A percentile compares a stretch with the other conserved stretches of the same genome.
Evolutionary conservation across 2,797 vertebrate genomes (phyloP).

Genomic region (Strix occidentalis): DNA sequence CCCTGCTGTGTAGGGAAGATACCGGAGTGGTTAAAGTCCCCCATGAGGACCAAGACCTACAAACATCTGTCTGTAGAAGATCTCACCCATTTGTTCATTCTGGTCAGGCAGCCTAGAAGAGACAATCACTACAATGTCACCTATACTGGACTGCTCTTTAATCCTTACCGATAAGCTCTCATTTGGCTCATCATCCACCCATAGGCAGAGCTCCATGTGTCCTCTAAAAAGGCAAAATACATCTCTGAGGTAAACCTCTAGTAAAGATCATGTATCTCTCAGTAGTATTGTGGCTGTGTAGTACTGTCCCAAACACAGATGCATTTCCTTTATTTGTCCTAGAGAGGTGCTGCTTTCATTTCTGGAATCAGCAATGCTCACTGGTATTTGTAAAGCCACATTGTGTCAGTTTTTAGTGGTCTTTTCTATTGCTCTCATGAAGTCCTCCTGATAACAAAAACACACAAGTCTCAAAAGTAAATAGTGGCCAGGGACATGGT

Average conservation of each 20-base stretch:
- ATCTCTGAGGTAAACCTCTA: background rate
- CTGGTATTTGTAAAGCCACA: background rate
- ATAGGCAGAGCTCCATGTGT: background rate
- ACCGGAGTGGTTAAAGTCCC: too few relatives aligned
- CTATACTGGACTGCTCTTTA: background rate
- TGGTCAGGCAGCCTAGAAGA: background rate
- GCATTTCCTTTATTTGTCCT: background rate
- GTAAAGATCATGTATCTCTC: background rate
- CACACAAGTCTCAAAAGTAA: background rate
- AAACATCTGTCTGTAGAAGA: background rate
- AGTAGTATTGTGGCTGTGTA: background rate
- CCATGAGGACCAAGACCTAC: too few relatives aligned
- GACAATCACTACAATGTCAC: background rate
- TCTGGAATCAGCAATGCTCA: background rate
- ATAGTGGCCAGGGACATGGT: too few relatives aligned
- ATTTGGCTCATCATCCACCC: background rate
- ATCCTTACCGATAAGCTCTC: background rate
- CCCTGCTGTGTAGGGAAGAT: background rate
- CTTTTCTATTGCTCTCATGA: background rate
- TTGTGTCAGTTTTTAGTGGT: background rate
- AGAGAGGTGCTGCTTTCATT: background rate
- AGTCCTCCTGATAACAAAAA: background rate
- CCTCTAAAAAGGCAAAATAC: background rate
- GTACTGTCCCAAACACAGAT: background rate
- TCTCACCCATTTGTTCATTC: background rate